Conservation (phyloP, 2,797 vertebrate genomes). For the Leptoclinus maculatus region DNA sequence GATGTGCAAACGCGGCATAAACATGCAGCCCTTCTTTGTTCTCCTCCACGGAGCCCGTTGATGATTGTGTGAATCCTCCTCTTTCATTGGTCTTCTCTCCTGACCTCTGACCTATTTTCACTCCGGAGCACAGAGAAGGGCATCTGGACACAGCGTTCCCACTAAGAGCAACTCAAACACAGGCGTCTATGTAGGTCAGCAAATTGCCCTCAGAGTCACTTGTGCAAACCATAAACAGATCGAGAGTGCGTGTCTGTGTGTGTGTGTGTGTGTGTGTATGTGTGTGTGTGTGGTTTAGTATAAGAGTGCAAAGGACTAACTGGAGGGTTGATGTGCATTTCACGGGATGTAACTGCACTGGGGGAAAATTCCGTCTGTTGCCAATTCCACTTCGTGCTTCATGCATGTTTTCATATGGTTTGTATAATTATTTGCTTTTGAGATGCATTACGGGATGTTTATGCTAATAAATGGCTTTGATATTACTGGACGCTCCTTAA, state of each 20-base stretch:
- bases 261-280: constrained; percentile 29
- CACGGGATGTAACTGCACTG: constrained; percentile 56
- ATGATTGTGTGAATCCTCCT: constrained; percentile 60
- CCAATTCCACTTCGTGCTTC: constrained; percentile 69
- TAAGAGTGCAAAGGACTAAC: constrained; percentile 61
- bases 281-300: constrained; percentile 29
- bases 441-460: constrained; percentile 47
- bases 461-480: constrained; percentile 32
- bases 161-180: constrained; percentile 57
- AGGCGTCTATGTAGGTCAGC: constrained; percentile 79
- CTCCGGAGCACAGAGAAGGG: constrained; percentile 55
- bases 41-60: constrained; percentile 23
- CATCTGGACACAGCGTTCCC: constrained; percentile 70
- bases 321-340: constrained; percentile 69
- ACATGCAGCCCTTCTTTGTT: constrained; percentile 68
- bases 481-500: background rate
- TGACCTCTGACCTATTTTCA: constrained; percentile 80
- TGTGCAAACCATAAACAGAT: constrained; percentile 61
- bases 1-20: constrained; percentile 42
- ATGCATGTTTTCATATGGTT: constrained; percentile 69
- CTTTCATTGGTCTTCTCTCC: constrained; percentile 46
- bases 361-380: constrained; percentile 77
- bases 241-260: constrained; percentile 34
- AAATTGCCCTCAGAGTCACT: constrained; percentile 67
- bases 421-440: constrained; percentile 50